Evolutionary conservation across 2,797 vertebrate species (phyloP).

Genomic region (Nothura maculosa): DNA sequence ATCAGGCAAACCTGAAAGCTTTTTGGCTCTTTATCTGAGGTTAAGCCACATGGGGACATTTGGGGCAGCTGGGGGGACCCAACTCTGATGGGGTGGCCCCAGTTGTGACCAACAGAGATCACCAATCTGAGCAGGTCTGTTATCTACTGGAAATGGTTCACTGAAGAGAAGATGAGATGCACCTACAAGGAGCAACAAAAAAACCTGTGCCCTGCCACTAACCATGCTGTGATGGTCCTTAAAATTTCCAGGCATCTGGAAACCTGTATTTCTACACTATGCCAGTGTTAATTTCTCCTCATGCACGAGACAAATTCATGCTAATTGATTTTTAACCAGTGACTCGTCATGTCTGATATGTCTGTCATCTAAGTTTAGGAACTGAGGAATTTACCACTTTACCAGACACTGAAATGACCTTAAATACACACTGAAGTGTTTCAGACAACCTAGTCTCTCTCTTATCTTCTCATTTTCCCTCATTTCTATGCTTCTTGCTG

Average conservation of each 20-base stretch:
- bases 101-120: accelerated
- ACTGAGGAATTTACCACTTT: neutral
- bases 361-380: neutral
- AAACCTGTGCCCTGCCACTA: neutral
- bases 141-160: neutral
- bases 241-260: neutral
- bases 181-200: neutral
- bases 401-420: neutral
- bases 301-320: neutral
- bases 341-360: neutral
- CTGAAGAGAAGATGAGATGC: neutral
- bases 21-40: neutral
- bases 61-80: accelerated
- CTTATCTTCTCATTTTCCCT: neutral
- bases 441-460: neutral
- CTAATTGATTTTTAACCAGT: neutral
- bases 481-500: neutral
- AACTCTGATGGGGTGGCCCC: accelerated
- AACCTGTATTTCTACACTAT: neutral
- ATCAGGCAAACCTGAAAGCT: accelerated
- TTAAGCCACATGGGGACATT: accelerated
- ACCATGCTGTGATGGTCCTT: accelerated
- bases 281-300: neutral
- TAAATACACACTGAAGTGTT: neutral
- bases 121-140: neutral